phyloP scores from a whole-genome alignment of 2,888 invertebrate species.

The Protophormia terraenovae region DNA sequence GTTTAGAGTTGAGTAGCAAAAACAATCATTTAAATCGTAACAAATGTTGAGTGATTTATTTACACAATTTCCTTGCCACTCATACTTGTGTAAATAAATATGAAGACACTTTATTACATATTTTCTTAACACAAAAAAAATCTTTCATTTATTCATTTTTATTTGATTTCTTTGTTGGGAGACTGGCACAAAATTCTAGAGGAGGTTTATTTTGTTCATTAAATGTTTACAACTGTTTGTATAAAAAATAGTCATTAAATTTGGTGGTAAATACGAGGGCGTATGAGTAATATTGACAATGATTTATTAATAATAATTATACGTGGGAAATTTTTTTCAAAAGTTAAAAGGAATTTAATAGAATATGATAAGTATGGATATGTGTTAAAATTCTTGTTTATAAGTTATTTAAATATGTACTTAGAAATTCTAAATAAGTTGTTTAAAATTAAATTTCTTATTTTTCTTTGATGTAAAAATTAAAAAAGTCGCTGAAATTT shows the following conservation, averaged over 20 bases:
- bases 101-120: slow-evolving; percentile 22
- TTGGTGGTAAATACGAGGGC: not conserved
- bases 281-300: slow-evolving; percentile 2
- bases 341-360: not conserved
- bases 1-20: not conserved
- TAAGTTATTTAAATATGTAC: not conserved
- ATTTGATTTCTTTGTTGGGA: not conserved
- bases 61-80: slow-evolving; percentile 44
- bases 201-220: not conserved
- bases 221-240: slow-evolving; percentile 12
- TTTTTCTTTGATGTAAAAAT: too few species aligned
- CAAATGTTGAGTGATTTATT: slow-evolving; percentile 65
- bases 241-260: slow-evolving; percentile 1
- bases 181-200: not conserved
- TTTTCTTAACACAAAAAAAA: not conserved
- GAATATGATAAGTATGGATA: too few species aligned
- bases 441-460: too few species aligned
- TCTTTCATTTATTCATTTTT: not conserved
- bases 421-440: too few species aligned
- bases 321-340: not conserved
- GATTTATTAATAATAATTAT: not conserved
- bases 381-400: not conserved
- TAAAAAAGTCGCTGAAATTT: too few species aligned
- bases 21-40: slow-evolving; percentile 51
- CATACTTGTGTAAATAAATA: not conserved